Evolutionary conservation across 2,888 invertebrate genomes (phyloP), one percentile per base, ranked within the genome.

Genomic region (Nomada hirtipes): DNA sequence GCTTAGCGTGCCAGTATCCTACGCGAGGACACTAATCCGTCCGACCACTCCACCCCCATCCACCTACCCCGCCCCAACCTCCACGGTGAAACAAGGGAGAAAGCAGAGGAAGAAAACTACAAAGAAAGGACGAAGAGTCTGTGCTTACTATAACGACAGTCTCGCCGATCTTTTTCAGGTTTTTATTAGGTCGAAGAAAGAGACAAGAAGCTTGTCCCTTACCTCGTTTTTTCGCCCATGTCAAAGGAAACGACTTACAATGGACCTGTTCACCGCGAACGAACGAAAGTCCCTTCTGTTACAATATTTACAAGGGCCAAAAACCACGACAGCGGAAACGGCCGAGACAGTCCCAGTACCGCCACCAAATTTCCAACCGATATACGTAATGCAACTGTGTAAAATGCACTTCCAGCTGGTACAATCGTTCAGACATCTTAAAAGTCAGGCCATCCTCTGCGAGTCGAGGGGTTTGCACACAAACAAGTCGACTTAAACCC

Each of bases 1-100:
- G 55, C 72, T 78, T 75, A 77, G 69, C 78, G 76, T 80, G 72
- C 84, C 78, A 69, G 77, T 84, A 82, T 86, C 61, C 79, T 79
- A 70, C 73, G 79, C 76, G 50, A 79, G 83, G 83, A 84, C 76
- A 82, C 64, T 71, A 67, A 76, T 70, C 67, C 79, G 60, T 64
- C 75, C 50, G 2, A 42, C 53, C 44, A 18, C 2, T 13, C 50
- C 57, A 9, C 10, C 26, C 2, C n/a, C 47, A 15, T 50, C 50
- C 1, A 10, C 18, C 11, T 18, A 47, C 47, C 47, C 47, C 47
- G 15, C 2, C 36, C 36, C 36, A 0, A 36, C 36, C 36, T 7
- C 36, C 36, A 36, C 36, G 36, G 36, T 36, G 73, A 73, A 72
- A 76, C 71, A 47, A 75, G 71, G 69, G 55, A 67, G 50, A 71